phyloP scores from a whole-genome alignment of 2,888 invertebrate genomes.

The Pollenia labialis region DNA sequence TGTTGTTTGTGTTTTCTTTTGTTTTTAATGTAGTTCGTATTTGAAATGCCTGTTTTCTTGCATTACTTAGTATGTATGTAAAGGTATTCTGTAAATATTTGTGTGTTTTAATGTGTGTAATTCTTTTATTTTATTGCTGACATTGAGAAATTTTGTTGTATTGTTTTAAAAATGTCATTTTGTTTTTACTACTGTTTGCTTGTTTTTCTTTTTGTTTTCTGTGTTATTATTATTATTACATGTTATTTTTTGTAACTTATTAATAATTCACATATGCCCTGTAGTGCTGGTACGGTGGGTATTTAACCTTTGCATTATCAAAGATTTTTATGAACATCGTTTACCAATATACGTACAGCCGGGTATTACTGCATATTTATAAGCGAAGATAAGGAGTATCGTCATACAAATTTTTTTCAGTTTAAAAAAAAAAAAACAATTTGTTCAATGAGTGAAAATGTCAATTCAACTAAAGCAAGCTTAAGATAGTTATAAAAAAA shows the following conservation, averaged over 20 bases:
- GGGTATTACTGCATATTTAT: too few species aligned
- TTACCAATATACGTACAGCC: too few species aligned
- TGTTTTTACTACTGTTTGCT: neutral
- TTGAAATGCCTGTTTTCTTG: constrained; percentile 12
- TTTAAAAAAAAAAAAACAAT: too few species aligned
- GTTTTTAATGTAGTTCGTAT: neutral
- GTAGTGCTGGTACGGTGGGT: neutral
- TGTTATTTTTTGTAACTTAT: constrained; percentile 9
- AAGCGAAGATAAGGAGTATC: too few species aligned
- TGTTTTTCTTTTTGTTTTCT: neutral
- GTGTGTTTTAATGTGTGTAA: neutral
- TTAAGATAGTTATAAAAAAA: too few species aligned
- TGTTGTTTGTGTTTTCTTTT: neutral
- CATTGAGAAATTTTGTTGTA: constrained; percentile 15
- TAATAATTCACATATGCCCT: constrained; percentile 34
- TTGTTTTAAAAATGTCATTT: constrained; percentile 24
- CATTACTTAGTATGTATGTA: neutral
- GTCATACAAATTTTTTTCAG: too few species aligned
- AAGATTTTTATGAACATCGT: too few species aligned
- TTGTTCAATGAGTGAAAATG: too few species aligned
- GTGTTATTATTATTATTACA: neutral
- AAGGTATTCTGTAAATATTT: constrained; percentile 6
- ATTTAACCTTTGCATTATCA: neutral
- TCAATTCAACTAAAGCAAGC: too few species aligned
- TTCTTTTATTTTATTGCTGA: constrained; percentile 10